Percentiles rank a stretch among this genome's conserved stretches.
Evolutionary conservation across 2,888 invertebrate genomes (phyloP).

Genomic region (Drepanosiphum platanoidis): DNA sequence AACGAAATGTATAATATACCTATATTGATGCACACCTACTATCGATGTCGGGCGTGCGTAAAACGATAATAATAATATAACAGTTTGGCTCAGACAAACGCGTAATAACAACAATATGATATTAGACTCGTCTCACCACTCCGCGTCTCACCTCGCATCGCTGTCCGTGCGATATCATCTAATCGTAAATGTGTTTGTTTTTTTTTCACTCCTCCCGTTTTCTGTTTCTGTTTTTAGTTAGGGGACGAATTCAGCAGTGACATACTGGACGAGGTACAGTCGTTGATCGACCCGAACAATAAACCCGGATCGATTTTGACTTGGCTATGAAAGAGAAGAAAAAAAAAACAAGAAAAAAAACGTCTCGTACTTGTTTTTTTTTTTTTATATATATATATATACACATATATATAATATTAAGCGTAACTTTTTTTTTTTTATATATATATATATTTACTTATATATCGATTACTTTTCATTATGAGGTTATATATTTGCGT

Average conservation of each 20-base stretch:
- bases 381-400: slow-evolving; percentile 1
- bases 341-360: too few species aligned
- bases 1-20: too few species aligned
- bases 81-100: too few species aligned
- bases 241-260: slow-evolving; percentile 87
- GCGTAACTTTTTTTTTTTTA: neutral
- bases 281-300: slow-evolving; percentile 85
- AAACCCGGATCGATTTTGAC: slow-evolving; percentile 68
- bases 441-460: neutral
- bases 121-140: too few species aligned
- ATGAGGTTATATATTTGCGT: neutral
- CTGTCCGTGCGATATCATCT: too few species aligned
- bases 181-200: too few species aligned
- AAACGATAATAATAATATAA: too few species aligned
- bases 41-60: too few species aligned
- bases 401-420: slow-evolving; percentile 8
- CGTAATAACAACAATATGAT: too few species aligned
- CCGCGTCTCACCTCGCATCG: too few species aligned
- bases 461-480: neutral
- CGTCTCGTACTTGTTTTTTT: neutral
- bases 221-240: slow-evolving; percentile 72
- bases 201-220: too few species aligned
- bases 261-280: slow-evolving; percentile 88
- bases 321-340: slow-evolving; percentile 43
- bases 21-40: too few species aligned